Evolutionary conservation across 2,797 vertebrate species (phyloP).

Genomic region (Gadopsis bispinosus): DNA sequence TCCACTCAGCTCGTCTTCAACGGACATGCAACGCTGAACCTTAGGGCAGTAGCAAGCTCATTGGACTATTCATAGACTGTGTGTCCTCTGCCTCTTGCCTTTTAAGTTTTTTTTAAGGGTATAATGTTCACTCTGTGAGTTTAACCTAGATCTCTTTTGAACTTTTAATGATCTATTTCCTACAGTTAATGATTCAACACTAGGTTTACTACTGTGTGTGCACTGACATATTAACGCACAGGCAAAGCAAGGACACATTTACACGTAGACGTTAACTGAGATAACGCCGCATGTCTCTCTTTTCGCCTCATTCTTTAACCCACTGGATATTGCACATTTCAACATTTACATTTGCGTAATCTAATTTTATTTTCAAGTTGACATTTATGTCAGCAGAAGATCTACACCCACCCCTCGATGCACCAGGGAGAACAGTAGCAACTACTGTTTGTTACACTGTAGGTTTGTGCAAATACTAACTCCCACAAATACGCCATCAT

Average conservation of each 20-base stretch:
- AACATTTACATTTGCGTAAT: neutral
- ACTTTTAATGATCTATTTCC: constrained; percentile 89
- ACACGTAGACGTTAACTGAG: constrained; percentile 53
- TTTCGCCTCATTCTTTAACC: constrained; percentile 9
- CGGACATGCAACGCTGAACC: constrained; percentile 76
- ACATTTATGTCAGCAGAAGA: neutral
- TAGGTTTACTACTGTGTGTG: constrained; percentile 80
- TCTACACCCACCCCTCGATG: neutral
- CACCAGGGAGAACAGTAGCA: neutral
- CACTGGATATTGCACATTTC: neutral
- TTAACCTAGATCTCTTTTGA: constrained; percentile 88
- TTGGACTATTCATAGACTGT: constrained; percentile 79
- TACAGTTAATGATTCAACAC: constrained; percentile 87
- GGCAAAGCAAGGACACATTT: constrained; percentile 61
- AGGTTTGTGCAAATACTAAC: neutral
- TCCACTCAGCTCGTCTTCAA: constrained; percentile 68
- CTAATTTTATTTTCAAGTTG: neutral
- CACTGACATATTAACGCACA: constrained; percentile 78
- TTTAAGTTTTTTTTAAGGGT: constrained; percentile 85
- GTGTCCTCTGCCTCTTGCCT: constrained; percentile 78
- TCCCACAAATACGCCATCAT: neutral
- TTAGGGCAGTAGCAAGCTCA: constrained; percentile 71
- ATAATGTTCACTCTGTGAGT: constrained; percentile 85
- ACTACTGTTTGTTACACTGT: neutral
- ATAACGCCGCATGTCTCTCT: constrained; percentile 37